Conservation (phyloP, 2,113 vertebrate species). For the Sigmodon hispidus region DNA sequence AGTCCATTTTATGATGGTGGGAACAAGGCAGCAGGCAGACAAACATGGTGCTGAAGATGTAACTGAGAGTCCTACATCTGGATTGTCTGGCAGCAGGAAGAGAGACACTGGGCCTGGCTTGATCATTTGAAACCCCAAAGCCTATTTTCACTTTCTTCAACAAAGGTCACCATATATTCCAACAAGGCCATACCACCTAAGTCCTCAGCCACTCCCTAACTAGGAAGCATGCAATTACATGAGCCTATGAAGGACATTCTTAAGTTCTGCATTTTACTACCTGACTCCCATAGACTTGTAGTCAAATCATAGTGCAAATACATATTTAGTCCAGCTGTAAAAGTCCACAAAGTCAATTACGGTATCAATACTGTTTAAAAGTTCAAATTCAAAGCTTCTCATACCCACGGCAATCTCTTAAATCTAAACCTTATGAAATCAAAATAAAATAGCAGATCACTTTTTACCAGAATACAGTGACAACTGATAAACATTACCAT, state of each 20-base stretch:
- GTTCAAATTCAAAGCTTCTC: neutral
- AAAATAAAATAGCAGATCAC: neutral
- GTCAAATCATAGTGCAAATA: neutral
- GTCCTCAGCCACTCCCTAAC: neutral
- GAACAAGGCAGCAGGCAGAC: neutral
- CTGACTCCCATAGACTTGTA: neutral
- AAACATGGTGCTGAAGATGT: neutral
- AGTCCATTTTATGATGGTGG: neutral
- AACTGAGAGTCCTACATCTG: neutral
- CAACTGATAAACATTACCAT: neutral
- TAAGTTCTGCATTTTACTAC: neutral
- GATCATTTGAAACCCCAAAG: neutral
- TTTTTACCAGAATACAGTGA: neutral
- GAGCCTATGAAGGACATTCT: neutral
- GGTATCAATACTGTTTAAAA: neutral
- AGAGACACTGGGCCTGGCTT: neutral
- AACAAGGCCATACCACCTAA: neutral
- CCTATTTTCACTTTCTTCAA: neutral
- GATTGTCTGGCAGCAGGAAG: neutral
- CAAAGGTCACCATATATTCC: neutral
- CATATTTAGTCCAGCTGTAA: neutral
- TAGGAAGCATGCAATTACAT: neutral
- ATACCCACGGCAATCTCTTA: neutral
- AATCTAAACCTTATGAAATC: neutral
- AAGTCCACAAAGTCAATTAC: neutral